Evolutionary conservation across 2,888 invertebrate genomes (phyloP).

Genomic region (Cantharis nigra): DNA sequence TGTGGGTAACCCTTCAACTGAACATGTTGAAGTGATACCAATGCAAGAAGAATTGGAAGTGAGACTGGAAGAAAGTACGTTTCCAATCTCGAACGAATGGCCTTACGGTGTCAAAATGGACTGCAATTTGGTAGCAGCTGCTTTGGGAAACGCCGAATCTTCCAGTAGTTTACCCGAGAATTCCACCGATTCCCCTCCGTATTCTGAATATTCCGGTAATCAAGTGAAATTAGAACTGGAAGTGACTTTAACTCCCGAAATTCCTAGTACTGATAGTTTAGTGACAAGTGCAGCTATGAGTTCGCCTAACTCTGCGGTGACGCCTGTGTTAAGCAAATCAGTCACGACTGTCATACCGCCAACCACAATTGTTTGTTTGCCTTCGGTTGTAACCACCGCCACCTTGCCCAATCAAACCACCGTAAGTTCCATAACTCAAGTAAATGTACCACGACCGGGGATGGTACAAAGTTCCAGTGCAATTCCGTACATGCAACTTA

Average conservation of each 20-base stretch:
- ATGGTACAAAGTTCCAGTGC: slow-evolving; percentile 58
- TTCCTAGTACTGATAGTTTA: slow-evolving; percentile 57
- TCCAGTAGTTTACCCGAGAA: slow-evolving; percentile 26
- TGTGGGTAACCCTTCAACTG: slow-evolving; percentile 43
- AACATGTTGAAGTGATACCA: slow-evolving; percentile 57
- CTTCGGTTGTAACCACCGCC: slow-evolving; percentile 52
- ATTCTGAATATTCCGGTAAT: slow-evolving; percentile 49
- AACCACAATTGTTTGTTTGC: slow-evolving; percentile 60
- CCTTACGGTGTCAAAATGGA: slow-evolving; percentile 56
- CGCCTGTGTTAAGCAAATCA: slow-evolving; percentile 48
- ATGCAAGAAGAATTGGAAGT: slow-evolving; percentile 67
- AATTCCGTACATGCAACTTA: slow-evolving; percentile 58
- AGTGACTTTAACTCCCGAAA: slow-evolving; percentile 67
- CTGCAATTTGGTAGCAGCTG: slow-evolving; percentile 59
- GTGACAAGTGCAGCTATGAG: slow-evolving; percentile 61
- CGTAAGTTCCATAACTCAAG: slow-evolving; percentile 27
- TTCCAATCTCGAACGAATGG: slow-evolving; percentile 57
- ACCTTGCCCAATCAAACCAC: slow-evolving; percentile 43
- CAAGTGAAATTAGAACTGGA: slow-evolving; percentile 62
- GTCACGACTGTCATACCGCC: slow-evolving; percentile 58
- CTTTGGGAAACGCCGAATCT: slow-evolving; percentile 54
- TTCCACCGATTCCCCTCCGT: slow-evolving; percentile 37
- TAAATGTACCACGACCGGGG: slow-evolving; percentile 39
- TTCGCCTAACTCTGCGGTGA: slow-evolving; percentile 44
- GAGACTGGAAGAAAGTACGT: slow-evolving; percentile 57